Base-by-base conservation (phyloP, 2,888 invertebrate genomes). In the Drosophila ochracea region DNA sequence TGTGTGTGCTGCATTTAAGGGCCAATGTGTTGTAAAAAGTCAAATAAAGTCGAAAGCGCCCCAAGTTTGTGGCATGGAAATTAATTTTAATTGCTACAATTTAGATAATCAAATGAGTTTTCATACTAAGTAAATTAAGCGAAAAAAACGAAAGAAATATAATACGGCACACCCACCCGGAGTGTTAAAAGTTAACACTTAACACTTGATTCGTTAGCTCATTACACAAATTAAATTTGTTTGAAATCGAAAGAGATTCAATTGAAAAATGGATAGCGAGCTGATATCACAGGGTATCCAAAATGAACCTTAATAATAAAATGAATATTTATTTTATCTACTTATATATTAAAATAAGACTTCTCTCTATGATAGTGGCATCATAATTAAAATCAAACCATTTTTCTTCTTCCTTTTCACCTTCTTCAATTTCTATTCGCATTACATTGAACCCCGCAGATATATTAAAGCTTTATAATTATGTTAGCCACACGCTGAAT, bases 71-170 rank as follows among this genome's bases (percentile, higher is more conserved):
- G 62, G 65, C 75, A 81, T 84, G 87, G 78, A 87, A 89, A 89
- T 89, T 89, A 88, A 76, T 80, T 88, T 89, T 89, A 89, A 89
- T 89, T 88, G 80, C 86, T 70, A 74, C 76, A 84, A 87, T 89
- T 88, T 88, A 89, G 88, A 89, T 89, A 86, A 89, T 89, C 88
- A 78, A 88, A 86, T 88, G 82, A 86, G 76, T 83, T 87, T 73
- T 69, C 74, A 78, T 84, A 81, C 66, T 65, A 75, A 74, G 80
- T 82, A 75, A 84, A 84, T 83, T 83, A 84, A 81, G 71, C 69
- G 57, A 68, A 67, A 69, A 67, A 53, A 43, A 11, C 1, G 9
- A 21, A 13, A 0, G 3, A 7, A 65, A 68, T 65, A 68, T 64
- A 60, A 49, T 53, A 54, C 49, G 62, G 63, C 78, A 49, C 78